Conservation (phyloP, 2,113 vertebrate genomes). For the Oryzias woworae region DNA sequence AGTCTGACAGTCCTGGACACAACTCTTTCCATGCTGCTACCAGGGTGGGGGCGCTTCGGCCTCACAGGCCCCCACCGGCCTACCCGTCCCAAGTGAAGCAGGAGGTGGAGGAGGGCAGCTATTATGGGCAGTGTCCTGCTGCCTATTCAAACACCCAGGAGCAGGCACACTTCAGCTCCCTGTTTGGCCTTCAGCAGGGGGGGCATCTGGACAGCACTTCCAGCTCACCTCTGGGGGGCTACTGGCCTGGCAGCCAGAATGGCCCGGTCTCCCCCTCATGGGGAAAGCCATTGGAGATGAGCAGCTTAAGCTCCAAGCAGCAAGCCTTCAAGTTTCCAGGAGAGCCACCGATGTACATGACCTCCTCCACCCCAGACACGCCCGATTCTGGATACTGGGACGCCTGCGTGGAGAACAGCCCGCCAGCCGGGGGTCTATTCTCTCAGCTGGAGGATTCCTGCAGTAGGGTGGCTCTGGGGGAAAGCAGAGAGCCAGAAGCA, state of each 20-base stretch:
- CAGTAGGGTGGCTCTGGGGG: slow-evolving; percentile 16
- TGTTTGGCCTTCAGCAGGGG: slow-evolving; percentile 38
- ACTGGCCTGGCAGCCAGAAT: slow-evolving; percentile 46
- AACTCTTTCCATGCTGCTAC: slow-evolving; percentile 27
- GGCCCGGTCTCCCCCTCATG: slow-evolving; percentile 34
- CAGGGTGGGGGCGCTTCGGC: not conserved
- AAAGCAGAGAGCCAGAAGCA: not conserved
- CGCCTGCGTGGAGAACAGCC: slow-evolving; percentile 36
- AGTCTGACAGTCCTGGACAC: slow-evolving; percentile 35
- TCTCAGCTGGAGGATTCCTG: slow-evolving; percentile 48
- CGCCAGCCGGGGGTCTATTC: slow-evolving; percentile 3
- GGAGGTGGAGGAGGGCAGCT: slow-evolving; percentile 46
- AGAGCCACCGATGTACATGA: slow-evolving; percentile 43
- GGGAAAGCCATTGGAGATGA: slow-evolving; percentile 44
- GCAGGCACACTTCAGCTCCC: slow-evolving; percentile 35
- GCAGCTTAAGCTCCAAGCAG: slow-evolving; percentile 28
- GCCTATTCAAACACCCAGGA: slow-evolving; percentile 24
- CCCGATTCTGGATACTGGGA: slow-evolving; percentile 71
- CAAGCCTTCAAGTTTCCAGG: slow-evolving; percentile 31
- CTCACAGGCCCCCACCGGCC: slow-evolving; percentile 35
- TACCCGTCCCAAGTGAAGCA: slow-evolving; percentile 60
- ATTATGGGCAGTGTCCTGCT: slow-evolving; percentile 41
- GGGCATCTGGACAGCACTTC: slow-evolving; percentile 7
- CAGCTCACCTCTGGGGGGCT: slow-evolving; percentile 23
- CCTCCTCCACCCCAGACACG: slow-evolving; percentile 53